Evolutionary conservation across 1,140 invertebrate genomes (phyloP), one percentile per base, ranked within the genome.

Genomic region (Triops cancriformis): DNA sequence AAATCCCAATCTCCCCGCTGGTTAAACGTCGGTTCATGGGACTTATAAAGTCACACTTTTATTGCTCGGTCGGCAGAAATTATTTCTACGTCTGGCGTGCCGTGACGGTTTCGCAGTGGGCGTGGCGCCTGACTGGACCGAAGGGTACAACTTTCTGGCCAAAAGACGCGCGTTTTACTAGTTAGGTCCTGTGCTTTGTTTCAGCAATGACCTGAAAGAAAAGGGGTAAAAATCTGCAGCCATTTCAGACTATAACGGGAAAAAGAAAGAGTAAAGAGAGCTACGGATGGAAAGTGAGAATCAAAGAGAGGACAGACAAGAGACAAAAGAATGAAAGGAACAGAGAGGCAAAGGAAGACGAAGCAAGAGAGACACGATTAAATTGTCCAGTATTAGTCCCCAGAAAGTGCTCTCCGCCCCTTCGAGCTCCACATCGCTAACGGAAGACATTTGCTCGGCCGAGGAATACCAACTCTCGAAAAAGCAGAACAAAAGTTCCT

Each of bases 41-140:
- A n/a, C 51, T 64, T 64, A 64, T 64, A 64, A 64, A 64, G 51
- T 64, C 51, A 64, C 18, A n/a, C 51, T 64, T 64, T 64, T 64
- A 64, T 64, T 12, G 51, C 51, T 64, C 7, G 31, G 31, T n/a
- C 51, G 51, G 10, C 14, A 64, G 51, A 64, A 64, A 64, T 64
- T 64, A 23, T 64, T 18, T 64, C n/a, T 64, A 14, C 51, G 10
- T 64, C 23, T 23, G 23, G 18, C 51, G 5, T 64, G 23, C 23
- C 51, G 23, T 23, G 14, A 64, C 51, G 7, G 5, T 64, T 64
- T 64, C 51, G 51, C 51, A 64, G 10, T 64, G 51, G 51, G 51
- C 23, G 51, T 64, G 51, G 51, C 51, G 14, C 23, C 23, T 23
- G 14, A 64, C 14, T 64, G 51, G 51, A 14, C 18, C 7, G 18